Evolutionary conservation across 2,797 vertebrate genomes (phyloP), one percentile per base, ranked within the genome.

Genomic region (Microctenopoma steveboyesi): DNA sequence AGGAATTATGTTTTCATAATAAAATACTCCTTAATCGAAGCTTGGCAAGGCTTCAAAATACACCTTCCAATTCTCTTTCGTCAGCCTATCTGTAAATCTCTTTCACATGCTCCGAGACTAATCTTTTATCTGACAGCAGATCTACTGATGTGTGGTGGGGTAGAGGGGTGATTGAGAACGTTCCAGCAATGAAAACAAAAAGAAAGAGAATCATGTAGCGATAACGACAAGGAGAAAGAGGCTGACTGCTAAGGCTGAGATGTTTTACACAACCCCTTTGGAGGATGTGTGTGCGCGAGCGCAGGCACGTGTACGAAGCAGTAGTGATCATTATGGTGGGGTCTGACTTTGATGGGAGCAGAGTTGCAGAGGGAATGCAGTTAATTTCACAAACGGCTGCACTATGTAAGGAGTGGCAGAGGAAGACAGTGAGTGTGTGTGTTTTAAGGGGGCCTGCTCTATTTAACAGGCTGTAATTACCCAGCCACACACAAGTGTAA

Each of bases 381-480:
- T 91, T 93, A 93, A 96, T 95, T 95, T 95, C 94, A 95, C 95
- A 95, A 88, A 94, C 78, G 82, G 75, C 75, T 95, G 95, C 94
- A 93, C 95, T 92, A 88, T 74, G 74, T 81, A 66, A 74, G 53
- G 45, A 67, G 63, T 65, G 69, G 47, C 75, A 50, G 54, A 47
- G 27, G 49, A 69, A 22, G 63, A 49, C 49, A 51, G 67, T 15
- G 60, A 16, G 62, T 12, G 43, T 3, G 86, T 84, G 77, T 56
- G 83, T 85, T 85, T 76, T 75, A 45, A 11, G 66, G 71, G 85
- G 81, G 65, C 79, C 72, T 81, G 10, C 84, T 11, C 86, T 82
- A 72, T 85, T 92, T 90, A 94, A 93, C 92, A 88, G 58, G 37
- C 86, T 79, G 71, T 89, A 91, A 94, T 94, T 90, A 91, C 74